Base-by-base conservation (phyloP, 2,888 invertebrate genomes). In the Diarsia rubi region DNA sequence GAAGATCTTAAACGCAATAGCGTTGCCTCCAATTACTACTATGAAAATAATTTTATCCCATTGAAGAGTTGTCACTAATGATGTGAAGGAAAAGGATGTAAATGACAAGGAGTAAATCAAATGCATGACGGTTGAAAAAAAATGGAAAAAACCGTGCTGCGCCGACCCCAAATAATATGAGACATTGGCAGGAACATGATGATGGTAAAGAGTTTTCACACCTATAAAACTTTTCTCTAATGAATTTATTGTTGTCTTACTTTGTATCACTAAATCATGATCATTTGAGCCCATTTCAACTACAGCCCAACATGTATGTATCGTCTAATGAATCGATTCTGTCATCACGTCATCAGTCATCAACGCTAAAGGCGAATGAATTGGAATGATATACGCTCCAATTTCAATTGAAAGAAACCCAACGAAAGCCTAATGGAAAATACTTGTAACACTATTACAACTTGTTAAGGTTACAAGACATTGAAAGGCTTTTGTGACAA, bases 401-500 rank as follows among this genome's bases (percentile, higher is more conserved):
- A 52, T 45, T 11, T 42, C 31, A n/a, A 60, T 79, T 42, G 4
- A 47, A 65, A 65, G 52, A 62, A 79, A 52, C n/a, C 57, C 44
- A 63, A 24, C 52, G n/a, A 21, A 19, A 47, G 27, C 37, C 31
- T 74, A 68, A 79, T 65, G 47, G 59, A 52, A 52, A 65, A 68
- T 31, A 16, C 59, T 73, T 73, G 49, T 78, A 6, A 14, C 44
- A 49, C 19, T n/a, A 54, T 27, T 57, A 65, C 21, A 44, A 24
- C 12, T 59, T 5, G 57, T 57, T 63, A 63, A 42, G 27, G n/a
- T 42, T 63, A 24, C 14, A 44, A 57, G 12, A 67, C 62, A 63
- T 57, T 45, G n/a, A 57, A 74, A 63, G 12, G 44, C 81, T 81
- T 62, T 60, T 44, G 4, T 49, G 0, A 9, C n/a, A 44, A 57